Conservation (phyloP, 1,140 invertebrate species). For the Drosophila mauritiana region DNA sequence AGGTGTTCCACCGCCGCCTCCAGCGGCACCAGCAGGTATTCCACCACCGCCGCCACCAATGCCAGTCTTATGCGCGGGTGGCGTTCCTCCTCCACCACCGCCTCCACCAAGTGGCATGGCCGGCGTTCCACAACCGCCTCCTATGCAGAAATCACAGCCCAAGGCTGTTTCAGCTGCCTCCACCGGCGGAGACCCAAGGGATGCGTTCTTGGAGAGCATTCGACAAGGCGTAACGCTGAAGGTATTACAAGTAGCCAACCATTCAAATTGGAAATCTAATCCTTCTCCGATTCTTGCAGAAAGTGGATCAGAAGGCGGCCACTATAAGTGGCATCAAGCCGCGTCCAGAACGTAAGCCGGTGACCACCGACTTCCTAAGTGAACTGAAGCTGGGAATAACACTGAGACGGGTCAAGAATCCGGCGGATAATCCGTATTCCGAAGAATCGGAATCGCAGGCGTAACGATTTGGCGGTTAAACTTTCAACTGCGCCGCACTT, state of each 20-base stretch:
- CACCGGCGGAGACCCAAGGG: slow-evolving; percentile 51
- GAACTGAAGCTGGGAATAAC: slow-evolving; percentile 75
- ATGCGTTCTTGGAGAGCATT: slow-evolving; percentile 73
- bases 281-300: slow-evolving; percentile 36
- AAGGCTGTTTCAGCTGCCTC: slow-evolving; percentile 18
- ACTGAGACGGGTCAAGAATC: slow-evolving; percentile 64
- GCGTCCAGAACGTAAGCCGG: slow-evolving; percentile 64
- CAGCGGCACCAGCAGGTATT: background rate
- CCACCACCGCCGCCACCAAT: slow-evolving; percentile 40
- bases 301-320: slow-evolving; percentile 73
- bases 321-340: slow-evolving; percentile 74
- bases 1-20: slow-evolving; percentile 25
- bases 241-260: slow-evolving; percentile 27
- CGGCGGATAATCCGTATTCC: slow-evolving; percentile 64
- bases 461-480: slow-evolving; percentile 23
- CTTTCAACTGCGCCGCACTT: slow-evolving; percentile 8
- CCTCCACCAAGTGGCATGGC: slow-evolving; percentile 43
- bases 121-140: slow-evolving; percentile 21
- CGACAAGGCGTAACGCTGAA: slow-evolving; percentile 68
- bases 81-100: slow-evolving; percentile 43
- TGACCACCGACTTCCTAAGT: slow-evolving; percentile 64
- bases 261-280: background rate
- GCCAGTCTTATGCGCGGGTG: slow-evolving; percentile 9
- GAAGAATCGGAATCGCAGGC: slow-evolving; percentile 72
- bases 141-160: slow-evolving; percentile 40